These are phyloP conservation scores for Cliona cf. orientalis DNA, from an alignment of 37 sponge, comb jelly and placozoan genomes.

Conservation along the genomic window DNA sequence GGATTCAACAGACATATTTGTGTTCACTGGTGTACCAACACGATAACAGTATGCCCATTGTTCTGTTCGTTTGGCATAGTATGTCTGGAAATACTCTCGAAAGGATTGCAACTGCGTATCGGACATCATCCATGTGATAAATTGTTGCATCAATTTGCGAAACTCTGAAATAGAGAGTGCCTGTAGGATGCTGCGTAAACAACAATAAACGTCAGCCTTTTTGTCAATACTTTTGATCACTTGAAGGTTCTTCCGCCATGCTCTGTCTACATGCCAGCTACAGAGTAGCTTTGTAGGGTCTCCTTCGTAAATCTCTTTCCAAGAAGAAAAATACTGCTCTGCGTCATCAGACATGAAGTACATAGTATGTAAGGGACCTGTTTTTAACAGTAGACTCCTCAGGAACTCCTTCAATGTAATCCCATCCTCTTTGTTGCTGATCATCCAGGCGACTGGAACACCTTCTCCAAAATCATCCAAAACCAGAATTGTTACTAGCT, in stretches of 20 bases:
- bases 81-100: conserved; percentile 37
- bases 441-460: conserved; percentile 51
- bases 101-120: background rate
- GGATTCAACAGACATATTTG: conserved; percentile 72
- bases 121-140: background rate
- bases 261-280: conserved; percentile 65
- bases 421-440: conserved; percentile 50
- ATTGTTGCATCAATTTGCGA: conserved; percentile 15
- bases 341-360: conserved; percentile 65
- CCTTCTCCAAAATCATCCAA: conserved; percentile 77
- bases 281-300: conserved; percentile 49
- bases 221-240: background rate
- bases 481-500: conserved; percentile 44
- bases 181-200: conserved; percentile 38
- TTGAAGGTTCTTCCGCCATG: conserved; percentile 46
- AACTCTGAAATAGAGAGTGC: conserved; percentile 25
- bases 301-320: conserved; percentile 46
- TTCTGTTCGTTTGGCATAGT: conserved; percentile 28
- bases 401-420: conserved; percentile 33
- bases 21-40: conserved; percentile 38
- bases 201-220: conserved; percentile 31
- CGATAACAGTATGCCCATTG: conserved; percentile 71
- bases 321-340: conserved; percentile 59
- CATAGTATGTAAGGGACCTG: conserved; percentile 19
- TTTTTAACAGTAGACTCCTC: background rate